Evolutionary conservation across 2,888 invertebrate genomes (phyloP).

Genomic region (Drosophila flavopinicola): DNA sequence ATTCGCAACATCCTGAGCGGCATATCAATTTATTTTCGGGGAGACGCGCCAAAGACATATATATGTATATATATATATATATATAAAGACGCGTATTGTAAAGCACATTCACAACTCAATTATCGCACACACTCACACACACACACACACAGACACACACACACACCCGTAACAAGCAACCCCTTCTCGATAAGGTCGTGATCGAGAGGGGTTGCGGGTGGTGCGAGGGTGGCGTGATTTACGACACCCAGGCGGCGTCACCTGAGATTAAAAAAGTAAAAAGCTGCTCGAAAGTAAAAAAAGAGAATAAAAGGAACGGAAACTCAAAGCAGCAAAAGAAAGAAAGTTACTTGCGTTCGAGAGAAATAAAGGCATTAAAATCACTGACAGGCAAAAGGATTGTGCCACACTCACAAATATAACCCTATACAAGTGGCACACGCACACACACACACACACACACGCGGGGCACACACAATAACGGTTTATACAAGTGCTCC

Average conservation of each 20-base stretch:
- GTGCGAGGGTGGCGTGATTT: constrained; percentile 72
- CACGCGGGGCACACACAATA: constrained; percentile 23
- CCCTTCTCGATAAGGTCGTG: constrained; percentile 42
- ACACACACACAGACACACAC: constrained; percentile 11
- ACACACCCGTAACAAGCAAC: constrained; percentile 41
- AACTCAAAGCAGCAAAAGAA: constrained; percentile 39
- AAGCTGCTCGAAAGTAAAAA: constrained; percentile 77
- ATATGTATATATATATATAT: too few species aligned
- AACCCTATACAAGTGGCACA: constrained; percentile 5
- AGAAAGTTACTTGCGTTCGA: constrained; percentile 67
- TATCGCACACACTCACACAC: constrained; percentile 62
- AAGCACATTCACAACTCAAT: constrained; percentile 77
- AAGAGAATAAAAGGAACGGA: constrained; percentile 29
- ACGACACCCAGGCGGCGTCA: constrained; percentile 84
- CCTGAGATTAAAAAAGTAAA: constrained; percentile 84
- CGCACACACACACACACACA: constrained; percentile 21
- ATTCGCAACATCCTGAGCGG: constrained; percentile 71
- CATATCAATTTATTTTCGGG: constrained; percentile 74
- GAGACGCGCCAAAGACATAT: constrained; percentile 25
- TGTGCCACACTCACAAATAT: constrained; percentile 56
- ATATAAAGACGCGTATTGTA: constrained; percentile 29
- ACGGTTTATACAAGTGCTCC: constrained; percentile 60
- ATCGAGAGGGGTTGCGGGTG: constrained; percentile 21
- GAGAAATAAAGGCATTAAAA: constrained; percentile 82
- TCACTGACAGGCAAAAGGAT: constrained; percentile 80